phyloP scores from a whole-genome alignment of 2,797 vertebrate genomes.

The Tangara arthus region DNA sequence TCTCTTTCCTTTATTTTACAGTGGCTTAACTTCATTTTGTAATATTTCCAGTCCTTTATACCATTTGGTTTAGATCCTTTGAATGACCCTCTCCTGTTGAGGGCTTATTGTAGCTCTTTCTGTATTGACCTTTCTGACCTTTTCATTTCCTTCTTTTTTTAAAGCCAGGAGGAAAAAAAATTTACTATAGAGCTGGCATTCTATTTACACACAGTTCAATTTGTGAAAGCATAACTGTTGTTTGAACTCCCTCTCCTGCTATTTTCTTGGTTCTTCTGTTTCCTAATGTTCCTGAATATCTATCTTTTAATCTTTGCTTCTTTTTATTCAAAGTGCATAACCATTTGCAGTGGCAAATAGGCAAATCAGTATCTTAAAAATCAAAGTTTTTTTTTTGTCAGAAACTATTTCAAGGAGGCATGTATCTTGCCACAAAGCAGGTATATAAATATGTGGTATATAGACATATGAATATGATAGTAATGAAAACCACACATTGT shows the following conservation, averaged over 20 bases:
- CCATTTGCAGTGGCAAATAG: background rate
- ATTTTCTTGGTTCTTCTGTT: background rate
- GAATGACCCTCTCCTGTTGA: background rate
- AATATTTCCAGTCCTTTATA: slow-evolving; percentile 17
- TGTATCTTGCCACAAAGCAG: background rate
- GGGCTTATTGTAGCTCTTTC: background rate
- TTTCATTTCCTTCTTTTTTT: background rate
- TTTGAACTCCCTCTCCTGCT: background rate
- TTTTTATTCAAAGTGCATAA: background rate
- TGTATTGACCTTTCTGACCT: background rate
- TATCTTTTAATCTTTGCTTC: background rate
- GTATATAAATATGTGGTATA: background rate
- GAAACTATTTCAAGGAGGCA: background rate
- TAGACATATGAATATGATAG: background rate
- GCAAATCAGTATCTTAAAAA: background rate
- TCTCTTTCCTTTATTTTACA: slow-evolving; percentile 40
- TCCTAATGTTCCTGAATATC: background rate
- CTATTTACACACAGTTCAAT: background rate
- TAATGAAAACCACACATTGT: background rate
- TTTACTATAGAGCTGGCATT: background rate
- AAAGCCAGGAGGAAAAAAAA: background rate
- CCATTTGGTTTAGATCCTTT: slow-evolving; percentile 14
- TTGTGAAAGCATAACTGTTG: background rate
- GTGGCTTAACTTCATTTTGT: slow-evolving; percentile 32
- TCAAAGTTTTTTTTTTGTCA: background rate